These are phyloP conservation scores for Parotocinclus haroldoi DNA, from an alignment of 2,797 vertebrate genomes.

Conservation along the genomic window DNA sequence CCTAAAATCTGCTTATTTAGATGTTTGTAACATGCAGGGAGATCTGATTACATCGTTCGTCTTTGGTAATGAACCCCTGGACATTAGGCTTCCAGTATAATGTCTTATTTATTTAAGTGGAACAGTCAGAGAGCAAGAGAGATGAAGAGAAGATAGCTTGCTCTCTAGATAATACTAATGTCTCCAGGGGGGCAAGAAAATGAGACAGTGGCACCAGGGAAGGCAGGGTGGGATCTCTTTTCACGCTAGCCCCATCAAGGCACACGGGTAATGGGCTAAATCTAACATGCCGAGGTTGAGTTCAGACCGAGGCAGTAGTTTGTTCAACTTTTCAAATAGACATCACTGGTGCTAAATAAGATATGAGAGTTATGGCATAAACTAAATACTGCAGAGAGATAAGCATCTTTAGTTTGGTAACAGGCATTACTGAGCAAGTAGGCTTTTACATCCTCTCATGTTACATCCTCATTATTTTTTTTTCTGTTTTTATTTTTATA, in stretches of 20 bases:
- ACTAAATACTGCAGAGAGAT: too few species aligned
- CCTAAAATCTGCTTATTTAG: slow-evolving; percentile 62
- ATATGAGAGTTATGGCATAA: too few species aligned
- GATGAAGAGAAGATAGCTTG: slow-evolving; percentile 71
- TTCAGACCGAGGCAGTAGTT: background rate
- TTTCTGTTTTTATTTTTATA: too few species aligned
- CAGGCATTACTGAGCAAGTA: too few species aligned
- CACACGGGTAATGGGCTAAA: slow-evolving; percentile 43
- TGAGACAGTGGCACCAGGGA: slow-evolving; percentile 71
- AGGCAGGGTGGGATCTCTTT: slow-evolving; percentile 60
- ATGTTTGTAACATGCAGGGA: slow-evolving; percentile 67
- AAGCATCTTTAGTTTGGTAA: too few species aligned
- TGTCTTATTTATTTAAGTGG: slow-evolving; percentile 81
- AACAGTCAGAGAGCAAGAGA: slow-evolving; percentile 62
- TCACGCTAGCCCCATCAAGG: slow-evolving; percentile 58
- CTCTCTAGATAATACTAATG: slow-evolving; percentile 53
- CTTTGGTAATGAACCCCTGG: slow-evolving; percentile 72
- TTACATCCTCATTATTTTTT: too few species aligned
- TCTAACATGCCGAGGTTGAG: slow-evolving; percentile 10
- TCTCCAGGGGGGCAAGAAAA: slow-evolving; percentile 68
- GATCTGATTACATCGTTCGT: slow-evolving; percentile 70
- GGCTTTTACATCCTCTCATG: too few species aligned
- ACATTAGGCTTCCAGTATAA: slow-evolving; percentile 67
- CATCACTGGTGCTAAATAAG: too few species aligned
- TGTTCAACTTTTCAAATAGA: too few species aligned